Evolutionary conservation across 2,888 invertebrate genomes (phyloP), one percentile per base, ranked within the genome.

Genomic region (Salpingus planirostris): DNA sequence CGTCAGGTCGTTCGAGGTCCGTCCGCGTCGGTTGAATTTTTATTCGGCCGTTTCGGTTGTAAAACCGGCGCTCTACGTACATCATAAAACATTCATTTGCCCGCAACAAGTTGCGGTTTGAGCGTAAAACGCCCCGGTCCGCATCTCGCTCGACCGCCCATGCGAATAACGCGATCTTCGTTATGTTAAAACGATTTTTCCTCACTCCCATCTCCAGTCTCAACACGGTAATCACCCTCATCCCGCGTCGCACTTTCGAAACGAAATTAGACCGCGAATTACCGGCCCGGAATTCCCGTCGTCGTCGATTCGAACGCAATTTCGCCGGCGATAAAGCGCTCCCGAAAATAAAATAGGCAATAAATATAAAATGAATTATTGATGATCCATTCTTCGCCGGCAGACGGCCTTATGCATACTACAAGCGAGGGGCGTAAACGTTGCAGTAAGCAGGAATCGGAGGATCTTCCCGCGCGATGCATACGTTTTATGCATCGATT

Each of bases 301-400:
- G n/a, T n/a, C n/a, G n/a, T n/a, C n/a, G n/a, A n/a, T n/a, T n/a
- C n/a, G 27, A 29, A 33, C 21, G 29, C 13, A 29, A 29, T 34
- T 29, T 27, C 27, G 7, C 4, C 13, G 15, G 21, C 25, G 33
- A 33, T 33, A 35, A 35, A 35, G 13, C 18, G 31, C 27, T 3
- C 15, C 25, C 7, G 25, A 32, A 36, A 37, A 39, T 39, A 36
- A 40, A 38, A 40, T 38, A 14, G 40, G 29, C 46, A 46, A 47
- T 49, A 49, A 54, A 52, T 49, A 49, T 43, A 43, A 47, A 36
- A 50, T 52, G 52, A 54, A 52, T 52, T 54, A 54, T 54, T 52
- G 54, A 52, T 50, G 47, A 45, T 47, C 45, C 40, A 42, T 49
- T 48, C 45, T 42, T 37, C 37, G 38, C 36, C 42, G 42, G 46